Base-by-base conservation (phyloP, 2,113 vertebrate species). In the Xyrauchen texanus region DNA sequence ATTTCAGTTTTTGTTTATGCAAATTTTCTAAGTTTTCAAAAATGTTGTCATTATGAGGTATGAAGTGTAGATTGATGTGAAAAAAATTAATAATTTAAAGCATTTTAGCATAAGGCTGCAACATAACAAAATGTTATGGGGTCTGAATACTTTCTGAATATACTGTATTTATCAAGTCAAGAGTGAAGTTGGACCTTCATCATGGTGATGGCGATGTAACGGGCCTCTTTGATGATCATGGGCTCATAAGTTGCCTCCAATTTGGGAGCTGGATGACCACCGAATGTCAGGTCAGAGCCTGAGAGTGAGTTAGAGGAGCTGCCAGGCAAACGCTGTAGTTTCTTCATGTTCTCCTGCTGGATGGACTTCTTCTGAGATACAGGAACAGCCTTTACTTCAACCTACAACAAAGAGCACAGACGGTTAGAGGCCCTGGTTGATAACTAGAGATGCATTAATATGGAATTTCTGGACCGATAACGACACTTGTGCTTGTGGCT, bases 171-270 rank as follows among this genome's bases (percentile, higher is more conserved):
- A 34, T 34, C 21, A 34, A 34, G 21, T 34, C 45, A 79, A 7
- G 12, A 55, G n/a, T 21, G 47, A 11, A 16, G 65, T 70, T 83
- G 87, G 89, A 98, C 98, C 96, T 99, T 99, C 98, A 99, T 99
- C 98, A 99, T 99, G 78, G 98, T 99, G 86, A 99, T 96, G 62
- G 98, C 97, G 86, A 98, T 98, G 78, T 99, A 99, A 13, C 97
- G 94, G 60, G 98, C 97, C 86, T 99, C 98, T 85, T 99, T 99
- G 74, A 99, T 96, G 16, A 99, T 98, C 96, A 99, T 96, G 60
- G 98, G 98, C 80, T 99, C 97, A 47, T 99, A 99, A 0, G 96
- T 98, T 78, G 96, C 94, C 87, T 99, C 97, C 82, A 99, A 93
- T 85, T 98, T 98, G 51, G 98, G 98, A 13, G 92, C 92, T 47